These are phyloP conservation scores for Homalodisca vitripennis DNA, from an alignment of 1,140 invertebrate genomes.

Conservation along the genomic window DNA sequence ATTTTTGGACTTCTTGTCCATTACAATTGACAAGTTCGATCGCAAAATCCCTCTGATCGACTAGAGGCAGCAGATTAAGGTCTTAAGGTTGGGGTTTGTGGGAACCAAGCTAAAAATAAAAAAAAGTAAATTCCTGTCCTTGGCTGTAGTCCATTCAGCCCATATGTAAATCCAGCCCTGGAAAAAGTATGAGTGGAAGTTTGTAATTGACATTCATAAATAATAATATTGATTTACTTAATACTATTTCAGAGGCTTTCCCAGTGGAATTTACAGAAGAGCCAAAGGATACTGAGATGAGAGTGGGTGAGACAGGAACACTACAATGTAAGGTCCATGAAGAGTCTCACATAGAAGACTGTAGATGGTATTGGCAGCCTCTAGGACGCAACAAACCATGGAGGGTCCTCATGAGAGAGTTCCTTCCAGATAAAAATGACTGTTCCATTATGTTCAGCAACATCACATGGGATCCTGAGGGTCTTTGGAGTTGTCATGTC, in stretches of 20 bases:
- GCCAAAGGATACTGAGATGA: slow-evolving; percentile 7
- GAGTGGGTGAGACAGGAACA: not conserved
- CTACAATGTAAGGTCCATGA: not conserved
- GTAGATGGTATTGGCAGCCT: slow-evolving; percentile 3
- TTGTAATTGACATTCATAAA: too few relatives aligned
- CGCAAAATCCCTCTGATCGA: too few relatives aligned
- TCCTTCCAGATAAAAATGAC: slow-evolving; percentile 4
- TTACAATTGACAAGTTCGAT: too few relatives aligned
- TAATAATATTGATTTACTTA: too few relatives aligned
- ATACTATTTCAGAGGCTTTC: slow-evolving; percentile 11
- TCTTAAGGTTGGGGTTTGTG: too few relatives aligned
- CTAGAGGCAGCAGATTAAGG: too few relatives aligned
- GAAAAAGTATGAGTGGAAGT: too few relatives aligned
- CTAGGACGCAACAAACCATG: not conserved
- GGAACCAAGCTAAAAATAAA: too few relatives aligned
- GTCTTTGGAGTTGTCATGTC: slow-evolving; percentile 12
- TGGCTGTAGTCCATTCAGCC: too few relatives aligned
- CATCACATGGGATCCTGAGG: not conserved
- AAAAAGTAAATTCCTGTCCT: too few relatives aligned
- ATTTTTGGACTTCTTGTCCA: too few relatives aligned
- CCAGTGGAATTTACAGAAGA: slow-evolving; percentile 3
- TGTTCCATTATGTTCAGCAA: not conserved
- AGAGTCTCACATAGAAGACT: slow-evolving; percentile 12
- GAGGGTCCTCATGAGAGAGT: slow-evolving; percentile 16
- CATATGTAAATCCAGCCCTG: too few relatives aligned